Evolutionary conservation across 2,113 vertebrate genomes (phyloP), one percentile per base, ranked within the genome.

Genomic region (Grus americana): DNA sequence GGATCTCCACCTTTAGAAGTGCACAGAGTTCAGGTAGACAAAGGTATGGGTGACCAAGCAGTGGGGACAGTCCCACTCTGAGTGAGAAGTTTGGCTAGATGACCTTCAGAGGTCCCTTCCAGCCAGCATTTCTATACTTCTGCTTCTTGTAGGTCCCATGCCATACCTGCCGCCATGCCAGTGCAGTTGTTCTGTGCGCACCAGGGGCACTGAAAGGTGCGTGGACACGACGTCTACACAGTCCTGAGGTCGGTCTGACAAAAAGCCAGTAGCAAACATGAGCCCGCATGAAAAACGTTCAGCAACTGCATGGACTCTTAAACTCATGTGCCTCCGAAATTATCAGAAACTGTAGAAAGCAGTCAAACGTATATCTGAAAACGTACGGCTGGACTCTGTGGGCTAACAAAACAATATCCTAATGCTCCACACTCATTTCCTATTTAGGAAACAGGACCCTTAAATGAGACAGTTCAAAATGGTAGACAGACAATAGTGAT

Each of bases 11-110:
- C 23, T 89, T 67, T 27, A 40, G 26, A 58, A 68, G 1, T 16
- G 22, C 71, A 58, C n/a, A 47, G 58, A 52, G 29, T 49, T 72
- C 40, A 70, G 42, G n/a, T 9, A 68, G 49, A 27, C 29, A 68
- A 44, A 87, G 19, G 8, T 23, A 30, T 9, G 32, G n/a, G 16
- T 58, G 46, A 58, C 6, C 0, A 0, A 71, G 23, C 0, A 2
- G 9, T 18, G 47, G 24, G 30, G 12, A 67, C 11, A 68, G 54
- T 67, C 29, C 15, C 19, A 47, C 5, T 67, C 42, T 12, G 52
- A 67, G 26, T 36, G 29, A 65, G 46, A 65, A 40, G 8, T 80
- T 86, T 26, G 54, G 11, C 26, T 38, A 16, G n/a, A 36, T 76
- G 62, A 61, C 14, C 15, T 68, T 66, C 58, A 88, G 34, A 65